Conservation (phyloP, 2,113 vertebrate genomes). For the Sander lucioperca region DNA sequence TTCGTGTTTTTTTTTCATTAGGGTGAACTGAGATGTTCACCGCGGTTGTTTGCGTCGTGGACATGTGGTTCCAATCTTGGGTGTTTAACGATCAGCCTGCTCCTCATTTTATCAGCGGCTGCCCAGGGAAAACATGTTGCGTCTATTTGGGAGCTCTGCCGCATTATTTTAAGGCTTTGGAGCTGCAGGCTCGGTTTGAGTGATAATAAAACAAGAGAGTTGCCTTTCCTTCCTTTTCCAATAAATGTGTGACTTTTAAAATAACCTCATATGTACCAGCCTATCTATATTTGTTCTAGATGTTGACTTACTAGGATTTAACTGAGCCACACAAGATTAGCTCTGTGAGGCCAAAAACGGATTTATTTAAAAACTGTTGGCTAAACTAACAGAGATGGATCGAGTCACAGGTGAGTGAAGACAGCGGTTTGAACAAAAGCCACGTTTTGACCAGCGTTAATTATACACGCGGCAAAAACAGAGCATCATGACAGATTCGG, state of each 20-base stretch:
- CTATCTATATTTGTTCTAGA: constrained; percentile 78
- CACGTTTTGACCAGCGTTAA: constrained; percentile 31
- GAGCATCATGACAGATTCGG: not conserved
- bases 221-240: constrained; percentile 72
- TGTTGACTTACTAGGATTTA: constrained; percentile 78
- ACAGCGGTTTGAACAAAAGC: constrained; percentile 53
- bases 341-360: constrained; percentile 59
- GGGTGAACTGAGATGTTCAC: constrained; percentile 34
- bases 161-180: constrained; percentile 68
- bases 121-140: constrained; percentile 69
- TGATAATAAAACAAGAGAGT: constrained; percentile 65
- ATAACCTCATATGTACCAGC: constrained; percentile 69
- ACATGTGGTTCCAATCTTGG: constrained; percentile 60
- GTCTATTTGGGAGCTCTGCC: constrained; percentile 67
- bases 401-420: constrained; percentile 62
- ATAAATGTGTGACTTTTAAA: constrained; percentile 71
- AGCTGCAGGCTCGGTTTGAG: constrained; percentile 62
- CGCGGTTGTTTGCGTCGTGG: constrained; percentile 18
- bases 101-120: constrained; percentile 66
- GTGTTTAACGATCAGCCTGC: constrained; percentile 55
- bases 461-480: constrained; percentile 39
- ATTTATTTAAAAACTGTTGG: constrained; percentile 62
- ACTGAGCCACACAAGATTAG: constrained; percentile 68
- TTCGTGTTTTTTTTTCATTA: constrained; percentile 30
- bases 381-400: constrained; percentile 67